Evolutionary conservation across 2,113 vertebrate species (phyloP).

Genomic region (Scolopax mira): DNA sequence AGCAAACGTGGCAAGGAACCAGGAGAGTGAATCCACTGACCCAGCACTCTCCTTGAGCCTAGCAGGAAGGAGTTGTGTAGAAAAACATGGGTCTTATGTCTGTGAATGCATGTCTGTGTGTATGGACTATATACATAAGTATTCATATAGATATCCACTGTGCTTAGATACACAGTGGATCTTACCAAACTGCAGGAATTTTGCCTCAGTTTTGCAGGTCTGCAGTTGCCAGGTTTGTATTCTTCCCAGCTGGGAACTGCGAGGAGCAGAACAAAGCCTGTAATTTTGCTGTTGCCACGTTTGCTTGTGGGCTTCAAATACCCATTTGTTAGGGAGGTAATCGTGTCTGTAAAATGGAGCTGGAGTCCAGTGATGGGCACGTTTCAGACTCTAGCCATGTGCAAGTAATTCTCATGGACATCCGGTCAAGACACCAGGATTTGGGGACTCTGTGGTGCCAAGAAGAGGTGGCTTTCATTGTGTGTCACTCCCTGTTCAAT

Average conservation of each 20-base stretch:
- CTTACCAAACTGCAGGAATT: background rate
- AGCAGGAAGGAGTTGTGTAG: background rate
- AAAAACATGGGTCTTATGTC: background rate
- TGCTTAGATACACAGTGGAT: background rate
- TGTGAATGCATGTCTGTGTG: background rate
- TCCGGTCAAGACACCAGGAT: background rate
- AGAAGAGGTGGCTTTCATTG: background rate
- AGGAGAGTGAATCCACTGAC: background rate
- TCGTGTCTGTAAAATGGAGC: background rate
- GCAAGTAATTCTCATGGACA: accelerated
- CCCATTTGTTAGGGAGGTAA: background rate
- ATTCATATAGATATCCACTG: background rate
- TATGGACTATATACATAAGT: background rate
- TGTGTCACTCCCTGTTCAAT: background rate
- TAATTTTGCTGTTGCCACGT: background rate
- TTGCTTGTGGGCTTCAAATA: background rate
- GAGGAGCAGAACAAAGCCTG: background rate
- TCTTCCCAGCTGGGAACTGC: background rate
- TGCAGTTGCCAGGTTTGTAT: background rate
- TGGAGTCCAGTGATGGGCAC: background rate
- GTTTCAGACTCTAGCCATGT: background rate
- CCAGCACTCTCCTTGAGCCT: background rate
- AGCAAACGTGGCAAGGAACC: background rate
- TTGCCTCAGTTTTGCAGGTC: background rate
- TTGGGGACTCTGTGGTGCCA: background rate